A percentile compares a stretch with the other conserved stretches of the same genome.
These are phyloP conservation scores for Stigmatopora nigra DNA, from an alignment of 2,113 vertebrate genomes.

Conservation along the genomic window DNA sequence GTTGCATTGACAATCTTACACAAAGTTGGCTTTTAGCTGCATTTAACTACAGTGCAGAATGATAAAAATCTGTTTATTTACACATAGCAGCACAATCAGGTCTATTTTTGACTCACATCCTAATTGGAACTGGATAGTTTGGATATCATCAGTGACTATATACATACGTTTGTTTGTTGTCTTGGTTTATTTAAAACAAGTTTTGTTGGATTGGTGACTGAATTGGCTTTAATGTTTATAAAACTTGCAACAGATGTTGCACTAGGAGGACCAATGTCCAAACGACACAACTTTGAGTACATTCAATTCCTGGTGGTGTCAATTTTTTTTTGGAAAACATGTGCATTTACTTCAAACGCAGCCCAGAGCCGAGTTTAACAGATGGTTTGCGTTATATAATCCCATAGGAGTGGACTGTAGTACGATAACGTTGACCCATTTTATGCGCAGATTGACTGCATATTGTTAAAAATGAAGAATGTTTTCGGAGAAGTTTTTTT, in stretches of 20 bases:
- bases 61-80: slow-evolving; percentile 2
- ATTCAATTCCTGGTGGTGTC: background rate
- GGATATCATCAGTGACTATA: background rate
- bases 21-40: background rate
- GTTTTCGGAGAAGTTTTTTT: background rate
- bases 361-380: background rate
- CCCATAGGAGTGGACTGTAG: background rate
- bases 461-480: background rate
- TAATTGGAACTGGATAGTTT: background rate
- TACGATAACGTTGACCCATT: background rate
- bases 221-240: no score
- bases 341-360: slow-evolving; percentile 2
- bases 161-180: background rate
- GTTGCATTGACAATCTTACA: background rate
- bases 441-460: background rate
- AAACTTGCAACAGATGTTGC: background rate
- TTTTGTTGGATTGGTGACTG: no score
- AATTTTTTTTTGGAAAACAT: background rate
- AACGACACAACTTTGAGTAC: background rate
- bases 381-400: background rate
- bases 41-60: background rate
- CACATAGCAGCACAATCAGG: background rate
- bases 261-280: background rate
- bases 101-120: background rate
- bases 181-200: background rate